These are phyloP conservation scores for Lottia scabra DNA, from an alignment of 2,888 invertebrate genomes.

Conservation along the genomic window DNA sequence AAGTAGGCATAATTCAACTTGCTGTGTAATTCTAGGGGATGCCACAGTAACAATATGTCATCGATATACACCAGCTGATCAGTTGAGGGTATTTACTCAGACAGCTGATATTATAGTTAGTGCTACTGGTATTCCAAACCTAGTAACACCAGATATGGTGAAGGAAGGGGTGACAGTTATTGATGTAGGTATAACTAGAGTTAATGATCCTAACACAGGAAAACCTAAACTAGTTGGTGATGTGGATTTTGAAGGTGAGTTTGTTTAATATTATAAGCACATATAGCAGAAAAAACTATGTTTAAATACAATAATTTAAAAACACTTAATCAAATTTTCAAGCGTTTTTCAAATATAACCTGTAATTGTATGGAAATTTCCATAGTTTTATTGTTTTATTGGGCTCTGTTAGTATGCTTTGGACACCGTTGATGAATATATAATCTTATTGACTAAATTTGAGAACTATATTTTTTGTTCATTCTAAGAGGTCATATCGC, in stretches of 20 bases:
- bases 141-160: conserved; percentile 80
- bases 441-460: too few relatives aligned
- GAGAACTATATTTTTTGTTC: too few relatives aligned
- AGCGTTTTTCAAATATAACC: too few relatives aligned
- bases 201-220: conserved; percentile 74
- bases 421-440: too few relatives aligned
- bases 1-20: not conserved
- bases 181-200: conserved; percentile 83
- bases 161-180: conserved; percentile 90
- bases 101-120: conserved; percentile 83
- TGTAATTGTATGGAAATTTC: too few relatives aligned
- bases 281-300: too few relatives aligned
- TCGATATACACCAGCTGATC: conserved; percentile 84
- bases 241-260: conserved; percentile 82
- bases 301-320: too few relatives aligned
- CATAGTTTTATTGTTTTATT: too few relatives aligned
- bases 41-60: conserved; percentile 93
- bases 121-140: conserved; percentile 76
- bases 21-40: conserved; percentile 73
- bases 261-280: too few relatives aligned
- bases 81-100: conserved; percentile 78
- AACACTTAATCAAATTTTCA: too few relatives aligned
- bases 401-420: too few relatives aligned
- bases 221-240: conserved; percentile 84
- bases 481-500: too few relatives aligned